Evolutionary conservation across 2,797 vertebrate species (phyloP).

Genomic region (Coluber constrictor): DNA sequence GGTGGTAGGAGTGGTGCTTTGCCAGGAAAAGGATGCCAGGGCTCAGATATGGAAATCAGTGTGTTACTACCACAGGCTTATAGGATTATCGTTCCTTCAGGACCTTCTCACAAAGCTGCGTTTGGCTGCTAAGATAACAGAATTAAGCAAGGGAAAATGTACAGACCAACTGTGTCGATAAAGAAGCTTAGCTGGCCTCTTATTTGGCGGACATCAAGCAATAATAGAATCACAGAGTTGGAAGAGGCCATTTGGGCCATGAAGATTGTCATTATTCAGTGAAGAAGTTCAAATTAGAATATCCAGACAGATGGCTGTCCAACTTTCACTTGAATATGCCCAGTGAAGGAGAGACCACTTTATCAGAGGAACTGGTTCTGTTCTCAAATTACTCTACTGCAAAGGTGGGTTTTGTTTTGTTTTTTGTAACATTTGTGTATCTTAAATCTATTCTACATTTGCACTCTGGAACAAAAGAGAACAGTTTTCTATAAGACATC

Average conservation of each 20-base stretch:
- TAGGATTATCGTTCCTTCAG: slow-evolving; percentile 30
- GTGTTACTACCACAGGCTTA: slow-evolving; percentile 26
- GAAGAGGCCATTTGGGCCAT: neutral
- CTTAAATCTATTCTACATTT: neutral
- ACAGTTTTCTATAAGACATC: neutral
- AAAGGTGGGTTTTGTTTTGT: neutral
- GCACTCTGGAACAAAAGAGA: neutral
- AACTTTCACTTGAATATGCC: neutral
- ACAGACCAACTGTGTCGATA: neutral
- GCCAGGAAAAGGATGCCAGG: neutral
- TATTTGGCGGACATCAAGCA: slow-evolving; percentile 32
- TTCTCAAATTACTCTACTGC: neutral
- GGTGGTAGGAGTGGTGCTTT: neutral
- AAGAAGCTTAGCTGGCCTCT: slow-evolving; percentile 28
- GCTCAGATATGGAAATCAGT: slow-evolving; percentile 28
- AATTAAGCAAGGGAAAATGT: neutral
- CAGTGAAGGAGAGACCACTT: neutral
- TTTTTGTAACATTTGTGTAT: neutral
- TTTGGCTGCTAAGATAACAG: slow-evolving; percentile 43
- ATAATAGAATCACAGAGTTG: slow-evolving; percentile 11
- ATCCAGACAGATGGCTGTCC: neutral
- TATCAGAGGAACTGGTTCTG: neutral
- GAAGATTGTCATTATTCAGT: neutral
- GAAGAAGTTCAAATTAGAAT: neutral
- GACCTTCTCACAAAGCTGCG: slow-evolving; percentile 14